These are phyloP conservation scores for Umimayanthus kanabou DNA, from an alignment of 92 coral and sea anemone genomes.

Conservation along the genomic window DNA sequence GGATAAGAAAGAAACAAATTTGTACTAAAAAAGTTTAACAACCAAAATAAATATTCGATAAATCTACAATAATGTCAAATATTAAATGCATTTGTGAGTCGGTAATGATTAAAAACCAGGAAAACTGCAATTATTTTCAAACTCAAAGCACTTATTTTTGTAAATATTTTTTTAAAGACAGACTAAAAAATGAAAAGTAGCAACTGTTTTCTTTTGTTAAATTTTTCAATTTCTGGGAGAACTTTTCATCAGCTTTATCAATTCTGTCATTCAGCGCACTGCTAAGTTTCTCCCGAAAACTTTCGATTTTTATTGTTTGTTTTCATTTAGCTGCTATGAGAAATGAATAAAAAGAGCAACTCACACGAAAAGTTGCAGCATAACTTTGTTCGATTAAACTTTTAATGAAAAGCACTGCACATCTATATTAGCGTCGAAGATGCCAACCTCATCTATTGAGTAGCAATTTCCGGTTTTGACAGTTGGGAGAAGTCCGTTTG, in stretches of 20 bases:
- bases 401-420: not conserved
- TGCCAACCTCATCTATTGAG: not conserved
- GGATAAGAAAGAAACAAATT: not conserved
- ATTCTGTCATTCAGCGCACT: not conserved
- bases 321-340: not conserved
- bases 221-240: too few species aligned
- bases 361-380: too few species aligned
- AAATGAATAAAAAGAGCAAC: too few species aligned
- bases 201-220: too few species aligned
- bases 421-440: not conserved
- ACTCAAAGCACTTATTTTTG: not conserved
- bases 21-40: not conserved
- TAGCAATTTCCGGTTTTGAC: conserved; percentile 12
- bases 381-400: not conserved
- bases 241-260: not conserved
- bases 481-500: not conserved
- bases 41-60: too few species aligned
- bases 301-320: not conserved
- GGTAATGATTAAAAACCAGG: not conserved
- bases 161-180: not conserved
- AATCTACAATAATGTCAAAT: not conserved
- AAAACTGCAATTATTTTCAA: not conserved
- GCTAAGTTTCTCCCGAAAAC: not conserved
- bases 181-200: not conserved
- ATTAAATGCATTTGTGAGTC: not conserved